Conservation (phyloP, 2,113 vertebrate genomes). For the Phocoena phocoena region DNA sequence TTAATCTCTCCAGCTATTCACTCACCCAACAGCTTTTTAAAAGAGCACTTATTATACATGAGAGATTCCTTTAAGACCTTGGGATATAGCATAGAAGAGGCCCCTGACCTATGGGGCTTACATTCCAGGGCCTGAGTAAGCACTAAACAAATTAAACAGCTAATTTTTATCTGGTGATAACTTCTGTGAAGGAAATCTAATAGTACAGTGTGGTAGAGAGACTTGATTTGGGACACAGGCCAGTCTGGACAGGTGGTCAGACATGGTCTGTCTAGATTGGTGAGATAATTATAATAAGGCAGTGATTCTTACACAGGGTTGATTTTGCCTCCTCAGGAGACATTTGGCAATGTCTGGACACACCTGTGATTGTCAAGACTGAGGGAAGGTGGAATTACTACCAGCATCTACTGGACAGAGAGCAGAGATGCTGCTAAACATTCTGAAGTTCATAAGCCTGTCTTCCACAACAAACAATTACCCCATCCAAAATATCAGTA, state of each 20-base stretch:
- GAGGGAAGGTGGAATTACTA: background rate
- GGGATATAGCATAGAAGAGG: background rate
- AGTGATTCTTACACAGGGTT: background rate
- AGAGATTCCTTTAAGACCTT: background rate
- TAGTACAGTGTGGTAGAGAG: too few relatives aligned
- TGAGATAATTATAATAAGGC: background rate
- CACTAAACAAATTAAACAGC: background rate
- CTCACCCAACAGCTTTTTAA: background rate
- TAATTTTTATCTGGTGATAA: background rate
- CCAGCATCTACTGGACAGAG: background rate
- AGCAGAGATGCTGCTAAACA: background rate
- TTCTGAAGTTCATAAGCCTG: background rate
- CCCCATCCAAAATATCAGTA: background rate
- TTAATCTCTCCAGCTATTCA: background rate
- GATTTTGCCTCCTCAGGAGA: background rate
- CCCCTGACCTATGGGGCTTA: background rate
- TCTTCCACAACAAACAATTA: background rate
- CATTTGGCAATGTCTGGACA: background rate
- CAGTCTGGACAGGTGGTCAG: background rate
- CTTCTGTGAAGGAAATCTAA: background rate
- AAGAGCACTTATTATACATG: background rate
- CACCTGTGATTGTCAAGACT: background rate
- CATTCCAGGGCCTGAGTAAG: background rate
- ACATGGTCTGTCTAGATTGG: background rate
- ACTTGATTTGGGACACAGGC: too few relatives aligned